Evolutionary conservation across 2,888 invertebrate species (phyloP), one percentile per base, ranked within the genome.

Genomic region (Leptinotarsa peninsularis): DNA sequence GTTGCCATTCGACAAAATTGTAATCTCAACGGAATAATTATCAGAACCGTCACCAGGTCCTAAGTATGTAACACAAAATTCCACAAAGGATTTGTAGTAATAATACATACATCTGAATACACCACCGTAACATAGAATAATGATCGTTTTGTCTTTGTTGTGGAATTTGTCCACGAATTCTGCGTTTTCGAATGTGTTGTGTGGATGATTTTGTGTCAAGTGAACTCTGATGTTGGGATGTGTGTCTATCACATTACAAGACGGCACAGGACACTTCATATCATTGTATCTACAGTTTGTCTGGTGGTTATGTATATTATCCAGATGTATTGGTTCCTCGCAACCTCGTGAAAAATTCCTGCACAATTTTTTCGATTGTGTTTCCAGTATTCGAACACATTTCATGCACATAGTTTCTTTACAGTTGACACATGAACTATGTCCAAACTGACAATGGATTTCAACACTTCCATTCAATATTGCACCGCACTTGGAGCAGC

Each of bases 71-170:
- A 85, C 82, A 23, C 81, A 71, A 73, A 86, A 81, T 72, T 86
- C 85, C 10, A 84, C 82, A 23, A 79, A 80, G n/a, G 79, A 79
- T 43, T 80, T 81, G 71, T 82, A 85, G 74, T 82, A 80, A 74
- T 81, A 85, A 76, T 83, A 84, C 10, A 82, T 82, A 74, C 84
- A 84, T 69, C 81, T 82, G 75, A 86, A 86, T 17, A 85, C 77
- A 63, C 78, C 80, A n/a, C 82, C 81, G 70, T 83, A 77, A 54
- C 81, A 84, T 23, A 83, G 54, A 73, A 85, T 78, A 33, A 83
- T 80, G 67, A 85, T 79, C 3, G 63, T 73, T 66, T 84, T 77
- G 76, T 86, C 85, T 71, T 78, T 81, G n/a, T 73, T 72, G 2
- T 72, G 71, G 18, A 84, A 74, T n/a, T 50, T 81, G 58, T 76